Percentiles rank a stretch among this genome's conserved stretches.
phyloP scores from a whole-genome alignment of 1,140 invertebrate genomes.

The Lanistes nyassanus region DNA sequence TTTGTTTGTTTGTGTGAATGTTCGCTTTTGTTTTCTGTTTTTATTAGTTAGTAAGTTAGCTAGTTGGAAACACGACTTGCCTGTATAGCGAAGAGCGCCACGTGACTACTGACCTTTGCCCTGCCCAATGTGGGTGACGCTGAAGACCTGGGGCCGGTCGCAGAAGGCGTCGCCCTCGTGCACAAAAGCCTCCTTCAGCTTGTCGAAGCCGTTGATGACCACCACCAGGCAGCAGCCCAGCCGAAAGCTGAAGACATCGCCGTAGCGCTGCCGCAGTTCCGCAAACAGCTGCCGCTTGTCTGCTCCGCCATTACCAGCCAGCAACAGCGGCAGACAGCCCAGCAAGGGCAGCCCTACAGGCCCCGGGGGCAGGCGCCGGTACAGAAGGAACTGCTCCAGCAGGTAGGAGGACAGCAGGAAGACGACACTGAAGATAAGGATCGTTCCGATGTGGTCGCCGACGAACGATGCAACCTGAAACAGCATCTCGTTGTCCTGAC shows the following conservation, averaged over 20 bases:
- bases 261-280: slow-evolving; percentile 27
- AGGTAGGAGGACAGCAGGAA: slow-evolving; percentile 8
- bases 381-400: not conserved
- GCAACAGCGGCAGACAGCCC: slow-evolving; percentile 27
- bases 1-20: no score
- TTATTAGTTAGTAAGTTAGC: no score
- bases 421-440: not conserved
- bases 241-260: slow-evolving; percentile 35
- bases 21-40: no score
- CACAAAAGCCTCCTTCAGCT: slow-evolving; percentile 34
- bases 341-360: slow-evolving; percentile 29
- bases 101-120: slow-evolving; percentile 33
- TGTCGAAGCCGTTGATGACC: slow-evolving; percentile 37
- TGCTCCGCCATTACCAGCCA: not conserved
- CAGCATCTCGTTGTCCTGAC: no score
- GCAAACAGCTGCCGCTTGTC: slow-evolving; percentile 18
- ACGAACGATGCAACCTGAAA: no score
- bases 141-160: slow-evolving; percentile 35
- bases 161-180: slow-evolving; percentile 31
- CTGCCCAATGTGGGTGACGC: slow-evolving; percentile 25
- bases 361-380: slow-evolving; percentile 26
- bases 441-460: not conserved
- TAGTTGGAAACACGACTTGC: no score
- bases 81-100: no score
- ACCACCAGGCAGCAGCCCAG: slow-evolving; percentile 32